These are phyloP conservation scores for Lepisosteus oculatus DNA, from an alignment of 2,113 vertebrate genomes.

Conservation along the genomic window DNA sequence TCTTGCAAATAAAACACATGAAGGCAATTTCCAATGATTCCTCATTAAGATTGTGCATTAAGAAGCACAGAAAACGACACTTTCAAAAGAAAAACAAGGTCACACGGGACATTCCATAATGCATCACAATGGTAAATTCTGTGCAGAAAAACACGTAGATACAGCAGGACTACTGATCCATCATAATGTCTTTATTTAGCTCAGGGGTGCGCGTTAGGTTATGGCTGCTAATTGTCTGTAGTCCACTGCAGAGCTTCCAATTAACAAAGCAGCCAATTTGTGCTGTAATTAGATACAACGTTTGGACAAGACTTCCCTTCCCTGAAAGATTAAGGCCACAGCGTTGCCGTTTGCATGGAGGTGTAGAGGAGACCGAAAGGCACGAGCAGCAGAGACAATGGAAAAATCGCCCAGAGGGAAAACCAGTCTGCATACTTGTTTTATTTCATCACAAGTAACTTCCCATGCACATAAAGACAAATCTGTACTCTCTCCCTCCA, in stretches of 20 bases:
- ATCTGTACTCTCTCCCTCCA: too few relatives aligned
- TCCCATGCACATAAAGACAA: neutral
- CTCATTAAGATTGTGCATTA: neutral
- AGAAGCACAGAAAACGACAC: neutral
- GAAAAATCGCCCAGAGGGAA: neutral
- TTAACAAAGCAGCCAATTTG: constrained; percentile 21
- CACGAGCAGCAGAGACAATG: constrained; percentile 1
- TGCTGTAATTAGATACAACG: constrained; percentile 12
- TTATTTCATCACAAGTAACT: neutral
- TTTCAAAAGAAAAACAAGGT: neutral
- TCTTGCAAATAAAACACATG: too few relatives aligned
- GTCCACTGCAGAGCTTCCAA: constrained; percentile 2
- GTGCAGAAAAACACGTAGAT: neutral
- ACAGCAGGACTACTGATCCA: constrained; percentile 12
- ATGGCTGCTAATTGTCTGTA: constrained; percentile 19
- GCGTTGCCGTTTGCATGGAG: constrained; percentile 3
- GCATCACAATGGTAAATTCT: neutral
- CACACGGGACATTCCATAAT: too few relatives aligned
- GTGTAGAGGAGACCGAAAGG: constrained; percentile 24
- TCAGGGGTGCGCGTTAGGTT: constrained; percentile 8
- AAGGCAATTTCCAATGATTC: too few relatives aligned
- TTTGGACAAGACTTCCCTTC: neutral
- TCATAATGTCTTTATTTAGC: neutral
- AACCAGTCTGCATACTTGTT: neutral
- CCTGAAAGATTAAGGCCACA: constrained; percentile 6